Base-by-base conservation (phyloP, 2,797 vertebrate species). In the Sparus aurata region DNA sequence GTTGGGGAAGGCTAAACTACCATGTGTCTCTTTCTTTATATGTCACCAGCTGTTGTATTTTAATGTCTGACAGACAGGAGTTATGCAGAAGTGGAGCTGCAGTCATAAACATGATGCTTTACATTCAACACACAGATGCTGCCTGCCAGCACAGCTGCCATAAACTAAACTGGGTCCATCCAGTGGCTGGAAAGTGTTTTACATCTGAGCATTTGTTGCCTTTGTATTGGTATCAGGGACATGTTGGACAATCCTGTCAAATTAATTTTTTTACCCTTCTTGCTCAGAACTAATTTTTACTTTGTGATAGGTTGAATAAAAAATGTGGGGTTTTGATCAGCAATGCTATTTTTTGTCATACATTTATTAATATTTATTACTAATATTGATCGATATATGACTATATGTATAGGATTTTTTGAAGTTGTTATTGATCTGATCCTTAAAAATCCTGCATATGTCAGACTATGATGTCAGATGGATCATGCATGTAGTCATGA, bases 131-230 rank as follows among this genome's bases (percentile, higher is more conserved):
- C 53, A 47, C 13, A 63, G 45, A 22, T 15, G 11, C 46, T 25
- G 25, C 2, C 1, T 12, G 49, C 38, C 38, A 49, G 3, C 57
- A 47, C 49, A 54, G 63, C n/a, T 41, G 23, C 49, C 47, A 18
- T 53, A 45, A 12, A 34, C 61, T 57, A 34, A 76, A 22, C 57
- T 4, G 64, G 12, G 25, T 64, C 68, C 50, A 27, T 74, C 65
- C 12, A 34, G 49, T n/a, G 68, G 45, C 61, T 22, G 66, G 34
- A n/a, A 62, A 50, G 34, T 52, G 50, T 65, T 69, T 58, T 25
- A 55, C 25, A 1, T 6, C 41, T n/a, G 30, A 46, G 38, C n/a
- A 30, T 50, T 17, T 60, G 25, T n/a, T n/a, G 17, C n/a, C n/a
- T 58, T 16, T 23, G 45, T 13, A 18, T 52, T 10, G 0, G 9